These are phyloP conservation scores for Alexandromys fortis DNA, from an alignment of 2,113 vertebrate species.

Conservation along the genomic window DNA sequence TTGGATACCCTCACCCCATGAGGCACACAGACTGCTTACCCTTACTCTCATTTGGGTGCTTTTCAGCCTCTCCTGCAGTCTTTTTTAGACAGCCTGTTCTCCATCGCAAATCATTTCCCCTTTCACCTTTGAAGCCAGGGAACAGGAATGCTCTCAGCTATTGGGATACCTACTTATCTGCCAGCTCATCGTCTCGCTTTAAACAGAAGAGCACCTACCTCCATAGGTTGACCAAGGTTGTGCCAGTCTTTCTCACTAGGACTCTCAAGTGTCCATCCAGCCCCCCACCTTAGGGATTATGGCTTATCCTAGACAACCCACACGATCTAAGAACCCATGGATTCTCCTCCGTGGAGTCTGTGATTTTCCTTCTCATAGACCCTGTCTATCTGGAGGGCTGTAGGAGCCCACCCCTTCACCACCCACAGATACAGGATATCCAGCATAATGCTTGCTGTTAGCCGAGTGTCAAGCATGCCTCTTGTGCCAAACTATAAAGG, in stretches of 20 bases:
- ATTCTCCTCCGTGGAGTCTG: background rate
- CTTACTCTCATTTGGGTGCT: background rate
- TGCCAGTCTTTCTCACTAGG: background rate
- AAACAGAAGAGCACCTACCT: background rate
- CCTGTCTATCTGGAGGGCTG: background rate
- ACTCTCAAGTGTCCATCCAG: background rate
- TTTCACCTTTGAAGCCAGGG: background rate
- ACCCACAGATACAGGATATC: background rate
- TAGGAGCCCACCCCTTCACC: background rate
- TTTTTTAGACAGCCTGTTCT: background rate
- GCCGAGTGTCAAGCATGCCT: background rate
- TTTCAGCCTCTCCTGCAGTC: background rate
- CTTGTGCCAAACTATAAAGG: background rate
- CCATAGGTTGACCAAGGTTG: background rate
- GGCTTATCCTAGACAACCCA: background rate
- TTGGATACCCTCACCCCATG: rapidly evolving
- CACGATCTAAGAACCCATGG: too few species aligned
- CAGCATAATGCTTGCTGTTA: background rate
- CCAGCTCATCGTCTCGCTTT: background rate
- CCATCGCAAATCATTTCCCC: background rate
- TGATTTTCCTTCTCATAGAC: background rate
- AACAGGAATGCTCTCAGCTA: background rate
- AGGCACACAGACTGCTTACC: rapidly evolving
- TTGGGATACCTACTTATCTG: background rate
- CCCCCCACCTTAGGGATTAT: background rate